Evolutionary conservation across 2,888 invertebrate species (phyloP).

Genomic region (Trissonchulus latispiculum): DNA sequence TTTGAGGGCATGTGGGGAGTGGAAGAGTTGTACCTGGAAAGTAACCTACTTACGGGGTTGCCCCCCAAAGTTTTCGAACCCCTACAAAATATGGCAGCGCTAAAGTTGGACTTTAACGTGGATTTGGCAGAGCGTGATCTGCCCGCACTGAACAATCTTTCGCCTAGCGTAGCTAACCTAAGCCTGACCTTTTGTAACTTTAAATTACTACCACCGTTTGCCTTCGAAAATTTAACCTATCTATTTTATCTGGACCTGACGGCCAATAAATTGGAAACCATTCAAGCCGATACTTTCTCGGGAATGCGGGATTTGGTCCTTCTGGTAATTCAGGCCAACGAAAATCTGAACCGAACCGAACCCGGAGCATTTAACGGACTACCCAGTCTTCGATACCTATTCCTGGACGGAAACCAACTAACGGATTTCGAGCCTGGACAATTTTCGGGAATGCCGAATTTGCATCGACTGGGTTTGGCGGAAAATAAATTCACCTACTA

Average conservation of each 20-base stretch:
- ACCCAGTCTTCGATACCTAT: neutral
- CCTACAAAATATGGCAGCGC: neutral
- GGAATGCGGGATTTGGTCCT: neutral
- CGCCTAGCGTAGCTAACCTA: neutral
- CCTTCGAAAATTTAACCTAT: neutral
- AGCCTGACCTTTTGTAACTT: neutral
- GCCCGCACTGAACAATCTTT: neutral
- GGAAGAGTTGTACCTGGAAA: neutral
- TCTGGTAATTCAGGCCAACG: neutral
- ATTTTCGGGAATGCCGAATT: neutral
- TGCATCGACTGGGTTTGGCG: neutral
- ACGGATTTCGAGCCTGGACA: neutral
- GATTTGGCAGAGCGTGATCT: neutral
- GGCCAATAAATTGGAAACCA: neutral
- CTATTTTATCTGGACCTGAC: neutral
- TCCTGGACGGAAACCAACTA: neutral
- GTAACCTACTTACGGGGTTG: neutral
- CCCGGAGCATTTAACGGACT: neutral
- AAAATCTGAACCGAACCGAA: neutral
- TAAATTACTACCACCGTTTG: neutral
- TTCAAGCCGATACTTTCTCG: neutral
- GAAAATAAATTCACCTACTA: neutral
- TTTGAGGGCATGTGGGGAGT: neutral
- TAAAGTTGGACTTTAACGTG: neutral
- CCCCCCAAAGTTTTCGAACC: neutral